A percentile compares a stretch with the other conserved stretches of the same genome.
phyloP scores from a whole-genome alignment of 2,113 vertebrate genomes.

The Pelecanus crispus region DNA sequence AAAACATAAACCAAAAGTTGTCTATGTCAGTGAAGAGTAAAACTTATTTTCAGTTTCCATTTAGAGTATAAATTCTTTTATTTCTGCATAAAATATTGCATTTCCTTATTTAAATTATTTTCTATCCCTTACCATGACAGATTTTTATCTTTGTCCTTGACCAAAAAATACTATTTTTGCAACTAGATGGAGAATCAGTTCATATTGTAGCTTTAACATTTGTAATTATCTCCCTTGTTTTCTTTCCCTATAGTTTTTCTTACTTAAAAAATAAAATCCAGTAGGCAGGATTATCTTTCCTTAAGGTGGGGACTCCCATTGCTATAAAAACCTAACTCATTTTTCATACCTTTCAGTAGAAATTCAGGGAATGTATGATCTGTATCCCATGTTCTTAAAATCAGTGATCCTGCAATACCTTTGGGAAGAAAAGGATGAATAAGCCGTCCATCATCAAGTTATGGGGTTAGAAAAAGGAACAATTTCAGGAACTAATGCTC shows the following conservation, averaged over 20 bases:
- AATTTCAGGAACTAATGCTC: not conserved
- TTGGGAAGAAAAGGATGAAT: not conserved
- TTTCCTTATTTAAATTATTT: not conserved
- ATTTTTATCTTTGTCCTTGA: not conserved
- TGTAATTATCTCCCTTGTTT: not conserved
- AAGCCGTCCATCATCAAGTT: not conserved
- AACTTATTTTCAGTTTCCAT: not conserved
- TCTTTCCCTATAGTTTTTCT: not conserved
- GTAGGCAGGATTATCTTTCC: not conserved
- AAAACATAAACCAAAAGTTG: not conserved
- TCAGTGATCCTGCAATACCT: not conserved
- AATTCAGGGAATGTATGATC: not conserved
- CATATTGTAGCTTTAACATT: not conserved
- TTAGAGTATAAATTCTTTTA: not conserved
- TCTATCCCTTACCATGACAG: not conserved
- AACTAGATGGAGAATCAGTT: not conserved
- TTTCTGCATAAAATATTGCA: not conserved
- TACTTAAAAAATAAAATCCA: not conserved
- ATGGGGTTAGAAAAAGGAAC: not conserved
- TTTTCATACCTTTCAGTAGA: not conserved
- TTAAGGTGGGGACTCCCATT: not conserved
- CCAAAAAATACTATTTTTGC: not conserved
- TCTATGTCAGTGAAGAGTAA: not conserved
- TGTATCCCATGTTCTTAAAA: not conserved
- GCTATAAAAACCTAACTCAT: not conserved